Percentiles rank a stretch among this genome's conserved stretches.
These are phyloP conservation scores for Gerris lacustris DNA, from an alignment of 2,888 invertebrate genomes.

Conservation along the genomic window DNA sequence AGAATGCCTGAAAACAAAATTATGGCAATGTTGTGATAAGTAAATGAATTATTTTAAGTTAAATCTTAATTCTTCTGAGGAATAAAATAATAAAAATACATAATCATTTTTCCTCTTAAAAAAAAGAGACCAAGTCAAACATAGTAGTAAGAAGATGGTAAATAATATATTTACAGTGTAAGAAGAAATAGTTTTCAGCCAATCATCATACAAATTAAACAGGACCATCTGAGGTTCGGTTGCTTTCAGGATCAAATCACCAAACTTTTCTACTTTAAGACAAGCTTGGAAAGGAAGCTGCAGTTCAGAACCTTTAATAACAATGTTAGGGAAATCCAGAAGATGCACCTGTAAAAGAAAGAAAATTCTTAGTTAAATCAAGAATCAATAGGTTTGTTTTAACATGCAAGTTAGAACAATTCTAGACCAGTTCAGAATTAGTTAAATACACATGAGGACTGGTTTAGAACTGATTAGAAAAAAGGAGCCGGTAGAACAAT, in stretches of 20 bases:
- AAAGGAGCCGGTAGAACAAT: too few relatives aligned
- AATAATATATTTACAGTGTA: slow-evolving; percentile 57
- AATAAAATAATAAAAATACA: too few relatives aligned
- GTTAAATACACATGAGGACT: too few relatives aligned
- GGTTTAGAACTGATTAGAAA: too few relatives aligned
- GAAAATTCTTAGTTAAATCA: neutral
- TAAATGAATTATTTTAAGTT: slow-evolving; percentile 5
- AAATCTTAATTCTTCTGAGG: too few relatives aligned
- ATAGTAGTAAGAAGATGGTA: too few relatives aligned
- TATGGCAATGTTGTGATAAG: neutral
- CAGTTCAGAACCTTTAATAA: slow-evolving; percentile 97
- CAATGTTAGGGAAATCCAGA: slow-evolving; percentile 99
- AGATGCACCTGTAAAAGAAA: slow-evolving; percentile 61
- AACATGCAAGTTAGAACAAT: too few relatives aligned
- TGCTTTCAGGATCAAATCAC: slow-evolving; percentile 95
- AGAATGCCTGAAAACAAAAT: slow-evolving; percentile 59
- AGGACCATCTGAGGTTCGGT: slow-evolving; percentile 99
- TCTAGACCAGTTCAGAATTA: too few relatives aligned
- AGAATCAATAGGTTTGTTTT: neutral
- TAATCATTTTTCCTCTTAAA: too few relatives aligned
- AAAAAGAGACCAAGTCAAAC: too few relatives aligned
- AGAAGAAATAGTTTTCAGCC: slow-evolving; percentile 97
- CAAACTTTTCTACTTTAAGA: slow-evolving; percentile 97
- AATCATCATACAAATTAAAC: slow-evolving; percentile 98
- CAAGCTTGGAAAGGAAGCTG: slow-evolving; percentile 99